phyloP scores from a whole-genome alignment of 2,113 vertebrate genomes.

The Hydropotes inermis region DNA sequence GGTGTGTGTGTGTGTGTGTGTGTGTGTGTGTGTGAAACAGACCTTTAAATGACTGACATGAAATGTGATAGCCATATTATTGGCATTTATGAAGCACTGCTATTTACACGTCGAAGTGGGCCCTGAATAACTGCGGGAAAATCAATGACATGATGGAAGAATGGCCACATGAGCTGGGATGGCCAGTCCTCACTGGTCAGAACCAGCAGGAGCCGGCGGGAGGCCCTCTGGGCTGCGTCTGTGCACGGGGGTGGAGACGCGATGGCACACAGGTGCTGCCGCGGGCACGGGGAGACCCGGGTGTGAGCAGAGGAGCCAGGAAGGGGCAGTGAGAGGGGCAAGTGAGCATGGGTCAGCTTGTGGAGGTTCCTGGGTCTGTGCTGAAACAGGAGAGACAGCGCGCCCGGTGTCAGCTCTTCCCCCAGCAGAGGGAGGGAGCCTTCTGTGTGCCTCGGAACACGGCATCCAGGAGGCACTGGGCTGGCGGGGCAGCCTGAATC shows the following conservation, averaged over 20 bases:
- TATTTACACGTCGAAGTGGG: not conserved
- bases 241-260: not conserved
- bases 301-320: not conserved
- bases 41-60: not conserved
- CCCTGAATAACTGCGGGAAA: not conserved
- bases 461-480: not conserved
- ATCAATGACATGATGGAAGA: not conserved
- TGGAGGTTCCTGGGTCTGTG: not conserved
- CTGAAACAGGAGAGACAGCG: not conserved
- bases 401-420: not conserved
- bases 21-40: not conserved
- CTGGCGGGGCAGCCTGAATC: not conserved
- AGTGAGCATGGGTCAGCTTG: too few relatives aligned
- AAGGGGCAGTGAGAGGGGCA: not conserved
- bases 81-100: not conserved
- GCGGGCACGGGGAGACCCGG: rapidly evolving
- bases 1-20: not conserved
- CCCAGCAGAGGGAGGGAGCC: not conserved
- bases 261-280: rapidly evolving
- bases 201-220: rapidly evolving
- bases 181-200: not conserved
- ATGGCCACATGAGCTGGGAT: not conserved
- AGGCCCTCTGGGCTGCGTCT: not conserved
- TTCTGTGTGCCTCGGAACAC: not conserved
- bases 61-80: not conserved